Base-by-base conservation (phyloP, 2,113 vertebrate genomes). In the Sphaerodactylus townsendi region DNA sequence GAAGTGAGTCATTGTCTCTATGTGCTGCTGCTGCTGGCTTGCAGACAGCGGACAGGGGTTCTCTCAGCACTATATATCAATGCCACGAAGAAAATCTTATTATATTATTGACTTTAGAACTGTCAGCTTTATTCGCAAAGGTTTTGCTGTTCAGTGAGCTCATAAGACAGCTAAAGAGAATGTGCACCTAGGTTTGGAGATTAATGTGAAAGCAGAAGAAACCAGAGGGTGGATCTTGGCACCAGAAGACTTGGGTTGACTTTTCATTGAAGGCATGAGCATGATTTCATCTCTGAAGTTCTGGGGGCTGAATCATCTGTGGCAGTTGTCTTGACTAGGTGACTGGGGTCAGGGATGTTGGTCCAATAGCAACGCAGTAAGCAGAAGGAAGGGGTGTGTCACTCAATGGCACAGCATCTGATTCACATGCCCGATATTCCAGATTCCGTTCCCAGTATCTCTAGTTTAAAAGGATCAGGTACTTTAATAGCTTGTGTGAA, bases 1-100 rank as follows among this genome's bases (percentile, higher is more conserved):
- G 37, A 28, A 9, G 1, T 11, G 33, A 83, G 30, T 25, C 0
- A 0, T 0, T 0, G 19, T 68, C 10, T 59, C 68, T 0, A 0
- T 1, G 10, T 41, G 19, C 65, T 69, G 33, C 0, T 0, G n/a
- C 1, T 72, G 79, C 64, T 68, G 59, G 59, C 59, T 69, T 25
- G 65, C 72, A 66, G 53, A 73, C 23, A 66, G 13, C 35, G 37
- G n/a, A 35, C 68, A 1, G 73, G 41, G 19, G 23, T 44, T 30
- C 44, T 30, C 82, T 46, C 25, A 1, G 30, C 1, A 65, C 69
- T 1, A 0, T 30, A 19, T 0, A 0, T 33, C 82, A 64, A 10
- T 28, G 66, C 71, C 83, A 83, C 69, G 3, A 6, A 56, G 11
- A 3, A 64, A 77, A 86, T 86, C 19, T 30, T 62, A 77, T 53